Evolutionary conservation across 2,797 vertebrate species (phyloP).

Genomic region (Silurus aristotelis): DNA sequence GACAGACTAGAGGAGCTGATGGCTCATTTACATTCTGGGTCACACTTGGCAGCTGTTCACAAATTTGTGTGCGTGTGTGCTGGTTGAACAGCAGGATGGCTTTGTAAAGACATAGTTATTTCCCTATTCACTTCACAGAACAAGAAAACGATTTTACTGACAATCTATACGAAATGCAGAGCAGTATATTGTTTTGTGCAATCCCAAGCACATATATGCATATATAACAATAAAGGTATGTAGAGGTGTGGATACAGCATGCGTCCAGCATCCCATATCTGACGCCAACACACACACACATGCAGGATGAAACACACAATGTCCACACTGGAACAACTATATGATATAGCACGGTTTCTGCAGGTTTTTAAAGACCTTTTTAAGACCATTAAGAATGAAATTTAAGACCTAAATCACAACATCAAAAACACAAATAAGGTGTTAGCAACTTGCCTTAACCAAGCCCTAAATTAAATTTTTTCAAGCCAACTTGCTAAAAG

Average conservation of each 20-base stretch:
- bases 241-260: background rate
- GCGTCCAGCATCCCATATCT: background rate
- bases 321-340: background rate
- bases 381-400: no score
- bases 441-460: no score
- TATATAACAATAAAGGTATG: background rate
- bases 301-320: background rate
- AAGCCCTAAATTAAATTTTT: no score
- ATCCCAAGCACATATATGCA: background rate
- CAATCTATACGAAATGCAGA: background rate
- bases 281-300: background rate
- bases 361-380: no score
- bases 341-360: background rate
- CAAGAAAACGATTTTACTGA: slow-evolving; percentile 2
- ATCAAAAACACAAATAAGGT: no score
- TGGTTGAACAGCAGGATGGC: background rate
- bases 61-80: slow-evolving; percentile 62
- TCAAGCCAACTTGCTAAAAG: no score
- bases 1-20: slow-evolving; percentile 51
- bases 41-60: slow-evolving; percentile 68
- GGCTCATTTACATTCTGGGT: slow-evolving; percentile 72
- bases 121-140: slow-evolving; percentile 16
- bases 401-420: no score
- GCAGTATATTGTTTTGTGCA: no score
- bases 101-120: background rate